Conservation (phyloP, 2,797 vertebrate species). For the Vireo griseus region DNA sequence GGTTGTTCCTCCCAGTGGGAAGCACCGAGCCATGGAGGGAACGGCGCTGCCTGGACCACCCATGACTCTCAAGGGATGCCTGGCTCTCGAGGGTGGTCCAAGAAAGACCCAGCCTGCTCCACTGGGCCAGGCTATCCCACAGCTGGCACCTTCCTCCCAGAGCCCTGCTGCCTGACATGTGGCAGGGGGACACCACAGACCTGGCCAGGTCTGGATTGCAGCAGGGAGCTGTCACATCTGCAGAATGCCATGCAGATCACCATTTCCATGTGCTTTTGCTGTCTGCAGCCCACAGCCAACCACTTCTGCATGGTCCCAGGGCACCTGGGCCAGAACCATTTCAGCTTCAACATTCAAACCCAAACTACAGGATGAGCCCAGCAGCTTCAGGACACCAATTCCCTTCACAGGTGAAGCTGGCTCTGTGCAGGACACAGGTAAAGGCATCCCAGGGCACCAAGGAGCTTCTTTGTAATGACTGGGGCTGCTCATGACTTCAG, state of each 20-base stretch:
- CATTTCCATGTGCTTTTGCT: accelerated
- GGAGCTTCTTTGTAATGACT: not conserved
- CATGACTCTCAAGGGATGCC: accelerated
- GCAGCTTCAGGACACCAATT: not conserved
- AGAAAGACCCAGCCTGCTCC: not conserved
- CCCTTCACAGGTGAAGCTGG: not conserved
- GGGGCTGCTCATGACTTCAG: not conserved
- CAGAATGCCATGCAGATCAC: accelerated
- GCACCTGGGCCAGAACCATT: not conserved
- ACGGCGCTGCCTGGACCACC: accelerated
- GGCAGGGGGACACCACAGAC: not conserved
- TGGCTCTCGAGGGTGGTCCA: not conserved
- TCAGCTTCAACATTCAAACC: accelerated
- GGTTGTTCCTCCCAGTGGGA: not conserved
- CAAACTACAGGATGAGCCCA: not conserved
- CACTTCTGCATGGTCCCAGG: accelerated
- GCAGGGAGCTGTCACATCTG: not conserved
- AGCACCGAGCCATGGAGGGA: accelerated
- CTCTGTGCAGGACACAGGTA: not conserved
- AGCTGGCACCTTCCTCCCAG: not conserved
- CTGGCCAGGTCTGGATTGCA: not conserved
- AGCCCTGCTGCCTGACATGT: not conserved
- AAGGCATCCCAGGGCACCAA: not conserved
- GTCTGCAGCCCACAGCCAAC: not conserved
- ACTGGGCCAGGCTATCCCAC: not conserved